Evolutionary conservation across 2,888 invertebrate species (phyloP).

Genomic region (Apotomis turbidana): DNA sequence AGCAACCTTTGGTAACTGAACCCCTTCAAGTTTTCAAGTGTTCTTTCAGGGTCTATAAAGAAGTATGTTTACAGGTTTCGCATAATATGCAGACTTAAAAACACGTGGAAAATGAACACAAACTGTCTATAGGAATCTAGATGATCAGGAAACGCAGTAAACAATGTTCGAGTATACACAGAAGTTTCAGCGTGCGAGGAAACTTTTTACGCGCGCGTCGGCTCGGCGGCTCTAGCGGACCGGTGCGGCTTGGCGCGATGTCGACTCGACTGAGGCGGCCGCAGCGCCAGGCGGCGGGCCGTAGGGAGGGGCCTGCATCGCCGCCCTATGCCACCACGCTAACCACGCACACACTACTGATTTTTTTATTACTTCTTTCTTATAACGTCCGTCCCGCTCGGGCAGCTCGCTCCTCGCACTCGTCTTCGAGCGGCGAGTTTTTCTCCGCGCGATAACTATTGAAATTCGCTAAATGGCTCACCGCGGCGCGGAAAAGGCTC

Average conservation of each 20-base stretch:
- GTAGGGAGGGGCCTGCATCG: conserved; percentile 80
- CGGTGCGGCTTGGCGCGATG: conserved; percentile 76
- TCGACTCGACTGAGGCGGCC: conserved; percentile 78
- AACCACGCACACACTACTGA: conserved; percentile 80
- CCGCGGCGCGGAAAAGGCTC: conserved; percentile 82
- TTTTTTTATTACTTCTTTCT: conserved; percentile 83
- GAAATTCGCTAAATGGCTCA: conserved; percentile 84
- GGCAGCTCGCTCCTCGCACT: conserved; percentile 59
- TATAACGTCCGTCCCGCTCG: conserved; percentile 75
- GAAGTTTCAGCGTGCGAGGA: conserved; percentile 71
- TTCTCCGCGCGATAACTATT: conserved; percentile 83
- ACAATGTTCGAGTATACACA: conserved; percentile 49
- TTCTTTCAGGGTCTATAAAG: conserved; percentile 5
- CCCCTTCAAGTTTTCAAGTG: conserved; percentile 33
- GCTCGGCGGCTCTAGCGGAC: conserved; percentile 62
- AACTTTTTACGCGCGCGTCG: conserved; percentile 79
- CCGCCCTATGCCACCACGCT: conserved; percentile 82
- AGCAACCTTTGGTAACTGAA: conserved; percentile 45
- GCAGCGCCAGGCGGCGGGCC: conserved; percentile 70
- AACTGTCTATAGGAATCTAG: conserved; percentile 45
- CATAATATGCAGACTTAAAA: conserved; percentile 3
- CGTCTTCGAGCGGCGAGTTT: conserved; percentile 74
- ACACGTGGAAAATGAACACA: conserved; percentile 48
- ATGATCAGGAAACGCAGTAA: conserved; percentile 39
- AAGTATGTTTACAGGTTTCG: conserved; percentile 20